These are phyloP conservation scores for Polydesmus complanatus DNA, from an alignment of 2,888 invertebrate genomes.

Conservation along the genomic window DNA sequence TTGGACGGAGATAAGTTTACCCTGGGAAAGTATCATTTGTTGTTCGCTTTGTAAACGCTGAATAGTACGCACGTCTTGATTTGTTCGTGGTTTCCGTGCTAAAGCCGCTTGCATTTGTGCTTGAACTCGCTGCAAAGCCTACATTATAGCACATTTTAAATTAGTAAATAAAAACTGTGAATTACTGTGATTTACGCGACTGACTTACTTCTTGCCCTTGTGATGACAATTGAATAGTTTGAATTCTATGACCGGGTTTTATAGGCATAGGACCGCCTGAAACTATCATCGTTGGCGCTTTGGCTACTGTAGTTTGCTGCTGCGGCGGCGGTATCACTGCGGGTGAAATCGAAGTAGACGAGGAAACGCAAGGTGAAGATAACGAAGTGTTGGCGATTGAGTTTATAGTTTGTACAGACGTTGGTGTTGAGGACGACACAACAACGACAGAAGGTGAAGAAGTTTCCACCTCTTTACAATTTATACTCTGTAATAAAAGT, in stretches of 20 bases:
- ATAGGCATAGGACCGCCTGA: conserved; percentile 14
- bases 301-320: conserved; percentile 21
- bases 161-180: neutral
- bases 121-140: conserved; percentile 47
- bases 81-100: conserved; percentile 39
- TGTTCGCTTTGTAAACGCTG: conserved; percentile 51
- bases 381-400: neutral
- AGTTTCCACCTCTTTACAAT: neutral
- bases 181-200: neutral
- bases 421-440: no score
- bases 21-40: conserved; percentile 53
- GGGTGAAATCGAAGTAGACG: conserved; percentile 28
- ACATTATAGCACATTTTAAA: conserved; percentile 16
- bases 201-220: conserved; percentile 49
- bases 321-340: conserved; percentile 21
- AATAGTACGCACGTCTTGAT: conserved; percentile 42
- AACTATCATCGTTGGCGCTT: conserved; percentile 5
- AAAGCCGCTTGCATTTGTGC: conserved; percentile 50
- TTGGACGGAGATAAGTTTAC: conserved; percentile 49
- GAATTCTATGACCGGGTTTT: conserved; percentile 19
- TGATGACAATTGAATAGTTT: conserved; percentile 49
- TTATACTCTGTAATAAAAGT: conserved; percentile 2
- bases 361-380: conserved; percentile 22
- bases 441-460: neutral
- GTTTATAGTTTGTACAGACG: neutral